Base-by-base conservation (phyloP, 64 coral and sea anemone species). In the Hydrozoanthus tunicans region DNA sequence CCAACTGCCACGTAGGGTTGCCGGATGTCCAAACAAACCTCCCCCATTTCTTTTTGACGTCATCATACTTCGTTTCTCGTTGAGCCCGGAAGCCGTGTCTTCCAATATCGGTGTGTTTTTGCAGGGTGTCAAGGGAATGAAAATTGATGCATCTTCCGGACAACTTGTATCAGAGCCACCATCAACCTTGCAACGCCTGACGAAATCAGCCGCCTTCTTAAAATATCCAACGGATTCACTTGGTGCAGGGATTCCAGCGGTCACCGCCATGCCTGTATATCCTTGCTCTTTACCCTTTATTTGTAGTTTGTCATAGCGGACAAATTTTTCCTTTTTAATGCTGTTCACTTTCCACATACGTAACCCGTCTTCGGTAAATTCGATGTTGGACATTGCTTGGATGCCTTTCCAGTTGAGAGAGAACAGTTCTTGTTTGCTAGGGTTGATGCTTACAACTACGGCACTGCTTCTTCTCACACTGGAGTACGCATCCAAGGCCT, bases 301-400 rank as follows among this genome's bases (percentile, higher is more conserved):
- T 71, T 57, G 75, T 0, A 90, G 82, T 72, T 86, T 65, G 63
- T 14, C 88, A 51, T 78, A 43, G 71, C 15, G 53, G 59, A 89
- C 27, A 9, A 89, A 20, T 57, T 89, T 73, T 12, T 68, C 86
- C 8, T 59, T 51, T 7, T 68, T 71, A 23, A 89, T 75, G 56
- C 77, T 77, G 10, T 75, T 76, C 56, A 53, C 86, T 72, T 77
- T 89, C 70, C 86, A 89, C 55, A 89, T 89, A 20, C 70, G 66
- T 13, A 89, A 76, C 20, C 86, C 70, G 6, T 32, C 54, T 56
- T 55, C 67, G 77, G 15, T 6, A 71, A 89, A 89, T 71, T 72
- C 9, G 56, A 90, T 77, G 56, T 90, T 90, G 11, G 70, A 90
- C 70, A 78, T 62, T 53, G 74, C 74, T 77, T 89, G 86, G 3